Base-by-base conservation (phyloP, 2,797 vertebrate genomes). In the Synaphobranchus kaupii region DNA sequence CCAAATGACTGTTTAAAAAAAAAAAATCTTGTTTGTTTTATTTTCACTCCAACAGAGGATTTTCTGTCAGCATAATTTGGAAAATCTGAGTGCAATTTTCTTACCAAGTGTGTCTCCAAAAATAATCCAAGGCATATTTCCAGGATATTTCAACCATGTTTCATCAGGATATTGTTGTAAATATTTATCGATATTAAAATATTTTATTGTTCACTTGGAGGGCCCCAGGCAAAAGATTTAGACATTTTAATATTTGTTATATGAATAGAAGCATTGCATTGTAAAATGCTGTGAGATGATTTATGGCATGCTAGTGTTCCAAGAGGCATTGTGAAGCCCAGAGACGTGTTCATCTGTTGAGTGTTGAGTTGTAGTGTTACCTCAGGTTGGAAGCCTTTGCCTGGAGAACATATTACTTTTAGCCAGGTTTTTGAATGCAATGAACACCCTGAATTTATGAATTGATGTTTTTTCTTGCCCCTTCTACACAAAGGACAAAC, bases 1-100 rank as follows among this genome's bases (percentile, higher is more conserved):
- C n/a, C n/a, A 71, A 63, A 20, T 63, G 9, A 71, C n/a, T 71
- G 1, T 71, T 31, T 68, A n/a, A n/a, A 6, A 39, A 39, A 39
- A 28, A 71, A 31, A 71, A 20, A 39, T 47, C 25, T 3, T 17
- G 1, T 47, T 39, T 80, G 34, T 44, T 47, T 34, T 31, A 44
- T 44, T 39, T 17, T 80, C 12, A 10, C 6, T 22, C 39, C 22
- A 28, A 15, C n/a, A 34, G 68, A 10, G 34, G 66, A 44, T 48
- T 81, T 81, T 81, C 78, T 81, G 78, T 81, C 22, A 81, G 15
- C 25, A 48, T 50, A n/a, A 50, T 81, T 81, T 76, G 71, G 31
- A 76, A 76, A 25, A 39, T 44, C 34, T 15, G 5, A 39, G 31
- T 2, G 20, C 71, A 39, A 44, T 76, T 76, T 48, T 20, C 20